A percentile compares a stretch with the other conserved stretches of the same genome.
Conservation (phyloP, 2,888 invertebrate species). For the Netelia inedita region DNA sequence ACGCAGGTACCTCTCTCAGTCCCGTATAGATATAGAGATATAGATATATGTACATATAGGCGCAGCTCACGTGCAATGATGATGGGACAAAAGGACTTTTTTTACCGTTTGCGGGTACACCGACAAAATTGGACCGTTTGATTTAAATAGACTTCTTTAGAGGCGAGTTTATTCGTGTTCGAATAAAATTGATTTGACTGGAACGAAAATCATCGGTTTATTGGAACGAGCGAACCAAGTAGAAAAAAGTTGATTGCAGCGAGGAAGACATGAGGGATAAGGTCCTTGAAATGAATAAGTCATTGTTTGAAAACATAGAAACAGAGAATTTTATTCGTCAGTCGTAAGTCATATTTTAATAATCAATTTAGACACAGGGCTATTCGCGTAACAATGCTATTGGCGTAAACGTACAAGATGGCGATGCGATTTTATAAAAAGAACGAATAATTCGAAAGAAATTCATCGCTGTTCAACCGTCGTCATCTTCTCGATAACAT, state of each 20-base stretch:
- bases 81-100: constrained; percentile 42
- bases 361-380: constrained; percentile 65
- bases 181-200: neutral
- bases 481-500: neutral
- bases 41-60: constrained; percentile 1
- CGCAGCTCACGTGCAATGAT: constrained; percentile 1
- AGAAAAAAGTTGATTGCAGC: too few species aligned
- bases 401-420: constrained; percentile 53
- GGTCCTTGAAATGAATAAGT: constrained; percentile 58
- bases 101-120: neutral
- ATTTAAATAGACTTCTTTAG: constrained; percentile 12
- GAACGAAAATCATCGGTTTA: neutral
- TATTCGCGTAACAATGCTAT: constrained; percentile 51
- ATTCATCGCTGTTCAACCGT: constrained; percentile 36
- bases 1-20: constrained; percentile 56
- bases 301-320: constrained; percentile 72
- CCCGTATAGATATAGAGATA: neutral
- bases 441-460: constrained; percentile 14
- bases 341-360: constrained; percentile 72
- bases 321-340: constrained; percentile 75
- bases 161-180: neutral
- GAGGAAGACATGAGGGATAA: neutral
- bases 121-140: constrained; percentile 4
- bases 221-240: too few species aligned
- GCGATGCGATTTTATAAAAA: constrained; percentile 33